These are phyloP conservation scores for Ciconia nigra DNA, from an alignment of 2,797 vertebrate species.

Conservation along the genomic window DNA sequence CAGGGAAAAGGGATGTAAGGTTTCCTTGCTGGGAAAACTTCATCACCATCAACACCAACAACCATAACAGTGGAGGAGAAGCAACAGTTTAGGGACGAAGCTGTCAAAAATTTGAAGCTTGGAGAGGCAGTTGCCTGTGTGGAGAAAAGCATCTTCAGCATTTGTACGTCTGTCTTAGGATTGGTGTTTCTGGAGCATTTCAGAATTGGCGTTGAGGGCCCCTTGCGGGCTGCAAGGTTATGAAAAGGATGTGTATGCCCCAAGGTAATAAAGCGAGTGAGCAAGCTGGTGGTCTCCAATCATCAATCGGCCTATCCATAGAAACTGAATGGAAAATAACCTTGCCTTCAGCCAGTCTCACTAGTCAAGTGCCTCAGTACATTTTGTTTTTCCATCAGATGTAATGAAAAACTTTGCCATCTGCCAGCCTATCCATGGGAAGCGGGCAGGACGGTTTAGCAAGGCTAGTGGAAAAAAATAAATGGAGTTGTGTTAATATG, in stretches of 20 bases:
- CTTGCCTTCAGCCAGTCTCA: not conserved
- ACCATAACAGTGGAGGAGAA: not conserved
- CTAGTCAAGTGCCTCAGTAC: not conserved
- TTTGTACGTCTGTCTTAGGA: no score
- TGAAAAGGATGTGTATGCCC: not conserved
- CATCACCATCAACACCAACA: not conserved
- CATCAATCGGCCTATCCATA: not conserved
- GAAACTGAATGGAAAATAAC: not conserved
- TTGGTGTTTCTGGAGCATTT: not conserved
- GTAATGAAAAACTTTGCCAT: rapidly evolving
- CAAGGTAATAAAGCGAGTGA: not conserved
- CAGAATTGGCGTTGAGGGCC: rapidly evolving
- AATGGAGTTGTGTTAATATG: not conserved
- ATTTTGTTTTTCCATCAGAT: not conserved
- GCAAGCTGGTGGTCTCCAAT: not conserved
- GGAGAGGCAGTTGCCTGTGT: not conserved
- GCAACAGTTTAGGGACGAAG: not conserved
- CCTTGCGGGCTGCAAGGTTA: not conserved
- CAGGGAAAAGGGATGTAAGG: not conserved
- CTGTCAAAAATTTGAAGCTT: not conserved
- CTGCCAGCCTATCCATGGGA: not conserved
- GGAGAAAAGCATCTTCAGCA: rapidly evolving
- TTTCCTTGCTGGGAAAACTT: not conserved
- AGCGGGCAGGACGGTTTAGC: not conserved
- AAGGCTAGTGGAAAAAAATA: not conserved